phyloP scores from a whole-genome alignment of 2,113 vertebrate genomes.

The Herpailurus yagouaroundi region DNA sequence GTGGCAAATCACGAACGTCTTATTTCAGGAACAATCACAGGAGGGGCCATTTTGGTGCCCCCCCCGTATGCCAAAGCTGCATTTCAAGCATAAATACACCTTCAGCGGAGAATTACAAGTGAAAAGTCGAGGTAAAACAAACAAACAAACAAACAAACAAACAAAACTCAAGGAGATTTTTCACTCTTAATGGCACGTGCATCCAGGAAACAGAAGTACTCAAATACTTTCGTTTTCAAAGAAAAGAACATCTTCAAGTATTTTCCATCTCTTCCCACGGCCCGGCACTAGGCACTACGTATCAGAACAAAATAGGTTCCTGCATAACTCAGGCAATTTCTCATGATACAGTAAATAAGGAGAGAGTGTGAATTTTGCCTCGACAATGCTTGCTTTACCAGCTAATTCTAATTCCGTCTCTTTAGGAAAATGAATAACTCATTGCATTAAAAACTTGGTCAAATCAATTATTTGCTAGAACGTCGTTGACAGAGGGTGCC shows the following conservation, averaged over 20 bases:
- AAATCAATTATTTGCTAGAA: neutral
- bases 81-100: constrained; percentile 73
- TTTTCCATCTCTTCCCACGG: neutral
- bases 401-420: neutral
- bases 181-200: neutral
- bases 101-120: constrained; percentile 54
- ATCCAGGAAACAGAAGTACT: neutral
- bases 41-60: constrained; percentile 46
- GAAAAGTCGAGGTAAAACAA: constrained; percentile 37
- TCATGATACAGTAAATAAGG: neutral
- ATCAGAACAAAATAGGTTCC: neutral
- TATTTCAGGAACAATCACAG: constrained; percentile 78
- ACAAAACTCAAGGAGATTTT: constrained; percentile 11
- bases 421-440: neutral
- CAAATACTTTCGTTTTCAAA: neutral
- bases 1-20: constrained; percentile 80
- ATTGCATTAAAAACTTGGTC: neutral
- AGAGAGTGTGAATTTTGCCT: neutral
- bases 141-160: neutral
- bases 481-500: neutral
- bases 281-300: neutral
- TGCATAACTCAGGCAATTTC: neutral
- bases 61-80: constrained; percentile 71
- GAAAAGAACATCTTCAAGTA: neutral
- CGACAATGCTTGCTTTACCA: neutral